A percentile compares a stretch with the other conserved stretches of the same genome.
phyloP scores from a whole-genome alignment of 2,113 vertebrate genomes.

The Forbesichthys papilliferus region DNA sequence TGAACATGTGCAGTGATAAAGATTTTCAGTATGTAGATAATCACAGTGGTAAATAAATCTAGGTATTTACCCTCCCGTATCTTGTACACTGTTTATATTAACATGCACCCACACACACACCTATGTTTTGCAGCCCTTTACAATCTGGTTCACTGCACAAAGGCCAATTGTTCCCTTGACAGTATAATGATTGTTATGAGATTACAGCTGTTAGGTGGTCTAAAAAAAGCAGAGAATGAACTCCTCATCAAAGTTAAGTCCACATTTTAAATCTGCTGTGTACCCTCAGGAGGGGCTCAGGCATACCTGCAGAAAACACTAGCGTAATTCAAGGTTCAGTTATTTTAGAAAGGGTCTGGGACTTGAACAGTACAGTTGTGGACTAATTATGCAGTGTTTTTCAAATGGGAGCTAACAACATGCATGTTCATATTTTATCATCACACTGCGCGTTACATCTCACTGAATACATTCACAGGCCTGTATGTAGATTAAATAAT shows the following conservation, averaged over 20 bases:
- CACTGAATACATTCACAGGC: no score
- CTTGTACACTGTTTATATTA: neutral
- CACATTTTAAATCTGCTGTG: neutral
- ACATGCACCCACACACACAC: conserved; percentile 1
- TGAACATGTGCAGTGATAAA: neutral
- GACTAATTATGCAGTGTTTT: neutral
- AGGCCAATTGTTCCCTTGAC: neutral
- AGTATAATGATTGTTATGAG: neutral
- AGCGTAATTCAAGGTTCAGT: no score
- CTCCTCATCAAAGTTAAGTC: neutral
- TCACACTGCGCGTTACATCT: neutral
- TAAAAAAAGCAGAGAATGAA: neutral
- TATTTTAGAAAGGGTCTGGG: no score
- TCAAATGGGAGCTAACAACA: neutral
- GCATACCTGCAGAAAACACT: neutral
- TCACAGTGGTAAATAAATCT: neutral
- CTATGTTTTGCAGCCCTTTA: neutral
- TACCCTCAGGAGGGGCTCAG: neutral
- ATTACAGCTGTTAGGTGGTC: neutral
- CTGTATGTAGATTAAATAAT: no score
- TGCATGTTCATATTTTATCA: neutral
- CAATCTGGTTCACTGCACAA: conserved; percentile 1
- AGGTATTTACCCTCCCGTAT: neutral
- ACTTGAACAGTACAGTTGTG: no score
- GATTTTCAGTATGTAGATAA: neutral